Base-by-base conservation (phyloP, 2,113 vertebrate species). In the Marmota monax region DNA sequence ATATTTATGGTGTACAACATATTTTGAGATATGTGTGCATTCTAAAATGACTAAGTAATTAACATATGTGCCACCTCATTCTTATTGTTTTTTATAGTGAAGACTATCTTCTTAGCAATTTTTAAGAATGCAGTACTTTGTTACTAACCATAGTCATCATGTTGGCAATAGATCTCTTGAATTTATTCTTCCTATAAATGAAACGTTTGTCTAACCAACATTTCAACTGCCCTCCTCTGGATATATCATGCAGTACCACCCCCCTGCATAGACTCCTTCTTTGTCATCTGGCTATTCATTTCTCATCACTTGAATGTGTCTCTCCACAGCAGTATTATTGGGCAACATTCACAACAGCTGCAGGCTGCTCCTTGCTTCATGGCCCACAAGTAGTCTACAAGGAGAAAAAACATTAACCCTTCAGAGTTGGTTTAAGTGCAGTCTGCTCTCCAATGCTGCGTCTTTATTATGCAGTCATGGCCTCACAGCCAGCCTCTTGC, bases 241-340 rank as follows among this genome's bases (percentile, higher is more conserved):
- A 3, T 9, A 25, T 13, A 2, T 61, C 32, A 22, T 56, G 23
- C 0, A 56, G 7, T 22, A 7, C 32, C 10, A 37, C 37, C 2
- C 9, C n/a, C 51, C 18, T 48, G 5, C n/a, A 42, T 5, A 70
- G 58, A 63, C 23, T 82, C 11, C 12, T 80, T 48, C 22, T 58
- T 34, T 51, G 56, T 58, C 61, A 37, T 85, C 23, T 51, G n/a
- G 16, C 12, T 80, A 9, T 7, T 27, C 56, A 18, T 39, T 27
- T 32, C 4, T 17, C 12, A 17, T 84, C 25, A 58, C 23, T 29
- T 65, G 65, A 84, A 27, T 7, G 53, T 18, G 6, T 85, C 22
- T 85, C 32, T n/a, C 37, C 5, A n/a, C 4, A 61, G 58, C 2
- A 23, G n/a, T 18, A 23, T 51, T 22, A 39, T 74, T 61, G 42